phyloP scores from a whole-genome alignment of 2,797 vertebrate species.

The Trachops cirrhosus region DNA sequence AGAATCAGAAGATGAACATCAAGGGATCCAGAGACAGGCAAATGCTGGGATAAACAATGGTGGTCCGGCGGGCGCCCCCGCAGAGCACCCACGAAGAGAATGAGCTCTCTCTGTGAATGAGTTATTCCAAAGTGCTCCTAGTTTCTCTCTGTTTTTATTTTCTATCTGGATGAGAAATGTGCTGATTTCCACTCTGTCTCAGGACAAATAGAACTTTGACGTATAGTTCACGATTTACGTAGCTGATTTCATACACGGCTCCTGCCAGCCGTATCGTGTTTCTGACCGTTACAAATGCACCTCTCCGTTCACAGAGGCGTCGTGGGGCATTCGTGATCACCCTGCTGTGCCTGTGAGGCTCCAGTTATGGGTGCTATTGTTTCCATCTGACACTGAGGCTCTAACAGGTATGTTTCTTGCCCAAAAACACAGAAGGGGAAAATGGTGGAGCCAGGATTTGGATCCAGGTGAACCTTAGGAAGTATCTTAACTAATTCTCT shows the following conservation, averaged over 20 bases:
- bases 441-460: background rate
- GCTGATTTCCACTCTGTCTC: slow-evolving; percentile 61
- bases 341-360: background rate
- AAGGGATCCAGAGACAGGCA: background rate
- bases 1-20: background rate
- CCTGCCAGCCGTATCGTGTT: background rate
- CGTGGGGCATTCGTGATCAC: background rate
- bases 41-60: background rate
- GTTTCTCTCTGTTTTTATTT: slow-evolving; percentile 48
- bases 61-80: background rate
- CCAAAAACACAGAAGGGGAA: background rate
- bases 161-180: slow-evolving; percentile 59
- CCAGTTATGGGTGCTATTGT: background rate
- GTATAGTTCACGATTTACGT: slow-evolving; percentile 4
- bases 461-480: background rate
- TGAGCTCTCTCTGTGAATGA: background rate
- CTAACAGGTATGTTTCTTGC: background rate
- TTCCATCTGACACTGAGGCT: background rate
- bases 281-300: slow-evolving; percentile 32
- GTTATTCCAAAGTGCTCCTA: slow-evolving; percentile 27
- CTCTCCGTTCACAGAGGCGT: background rate
- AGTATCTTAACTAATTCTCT: background rate
- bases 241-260: background rate
- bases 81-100: background rate
- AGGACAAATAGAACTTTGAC: slow-evolving; percentile 60